These are phyloP conservation scores for Sinohyriopsis cumingii DNA, from an alignment of 2,888 invertebrate genomes.

Conservation along the genomic window DNA sequence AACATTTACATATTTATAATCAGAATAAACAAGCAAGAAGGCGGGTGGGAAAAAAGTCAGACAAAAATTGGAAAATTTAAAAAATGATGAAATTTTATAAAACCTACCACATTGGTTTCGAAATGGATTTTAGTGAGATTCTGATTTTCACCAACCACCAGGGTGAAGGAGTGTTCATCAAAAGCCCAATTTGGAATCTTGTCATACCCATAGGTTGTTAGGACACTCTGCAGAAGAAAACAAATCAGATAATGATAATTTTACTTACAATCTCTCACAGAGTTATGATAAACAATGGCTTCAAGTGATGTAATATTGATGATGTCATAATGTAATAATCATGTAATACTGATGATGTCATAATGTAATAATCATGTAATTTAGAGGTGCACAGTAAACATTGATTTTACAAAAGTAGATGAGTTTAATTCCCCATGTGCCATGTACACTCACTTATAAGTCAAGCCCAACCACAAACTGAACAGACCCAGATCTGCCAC, in stretches of 20 bases:
- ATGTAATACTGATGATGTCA: too few relatives aligned
- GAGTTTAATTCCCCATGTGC: too few relatives aligned
- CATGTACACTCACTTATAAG: too few relatives aligned
- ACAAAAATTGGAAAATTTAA: neutral
- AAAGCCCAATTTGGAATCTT: constrained; percentile 63
- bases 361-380: too few relatives aligned
- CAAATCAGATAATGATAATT: neutral
- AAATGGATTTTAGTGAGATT: constrained; percentile 47
- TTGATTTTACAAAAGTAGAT: too few relatives aligned
- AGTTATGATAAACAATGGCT: too few relatives aligned
- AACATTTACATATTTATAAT: neutral
- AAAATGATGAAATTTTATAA: neutral
- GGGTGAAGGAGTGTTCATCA: constrained; percentile 59
- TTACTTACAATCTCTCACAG: too few relatives aligned
- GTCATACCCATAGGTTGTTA: constrained; percentile 51
- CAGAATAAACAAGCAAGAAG: neutral
- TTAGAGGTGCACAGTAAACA: too few relatives aligned
- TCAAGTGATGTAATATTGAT: too few relatives aligned
- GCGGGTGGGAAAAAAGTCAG: neutral
- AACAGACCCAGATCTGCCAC: too few relatives aligned
- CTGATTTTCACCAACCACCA: constrained; percentile 50
- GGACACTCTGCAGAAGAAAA: constrained; percentile 40
- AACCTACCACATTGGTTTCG: constrained; percentile 58
- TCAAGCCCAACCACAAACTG: too few relatives aligned
- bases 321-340: too few relatives aligned